phyloP scores from a whole-genome alignment of 2,888 invertebrate genomes.

The Anthophora plumipes region DNA sequence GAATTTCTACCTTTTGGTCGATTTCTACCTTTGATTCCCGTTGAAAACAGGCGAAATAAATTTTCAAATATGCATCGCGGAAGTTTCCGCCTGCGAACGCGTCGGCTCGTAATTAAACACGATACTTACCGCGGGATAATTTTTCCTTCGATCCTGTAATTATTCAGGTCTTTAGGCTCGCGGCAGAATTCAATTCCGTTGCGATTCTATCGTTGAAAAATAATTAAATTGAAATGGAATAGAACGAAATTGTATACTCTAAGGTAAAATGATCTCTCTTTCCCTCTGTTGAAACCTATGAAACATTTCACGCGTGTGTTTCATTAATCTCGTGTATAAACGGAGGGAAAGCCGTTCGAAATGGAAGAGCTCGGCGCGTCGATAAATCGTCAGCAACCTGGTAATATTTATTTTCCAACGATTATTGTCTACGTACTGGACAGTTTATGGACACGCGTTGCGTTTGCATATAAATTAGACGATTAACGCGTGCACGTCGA shows the following conservation, averaged over 20 bases:
- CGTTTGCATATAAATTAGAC: conserved; percentile 56
- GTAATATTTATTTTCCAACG: conserved; percentile 40
- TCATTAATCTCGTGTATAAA: neutral
- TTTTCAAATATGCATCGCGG: neutral
- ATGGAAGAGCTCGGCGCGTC: neutral
- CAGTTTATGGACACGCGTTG: conserved; percentile 21
- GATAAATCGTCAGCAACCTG: conserved; percentile 26
- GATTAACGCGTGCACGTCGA: conserved; percentile 43
- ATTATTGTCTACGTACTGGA: conserved; percentile 35
- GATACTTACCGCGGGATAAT: neutral
- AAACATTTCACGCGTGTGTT: neutral
- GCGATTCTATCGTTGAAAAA: too few species aligned
- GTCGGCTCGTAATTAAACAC: neutral
- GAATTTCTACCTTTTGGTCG: neutral
- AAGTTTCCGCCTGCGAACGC: neutral
- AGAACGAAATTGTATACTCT: too few species aligned
- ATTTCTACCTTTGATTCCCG: neutral
- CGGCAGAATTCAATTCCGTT: neutral
- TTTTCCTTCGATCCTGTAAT: neutral
- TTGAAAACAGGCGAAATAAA: neutral
- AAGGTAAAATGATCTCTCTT: too few species aligned
- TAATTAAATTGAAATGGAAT: too few species aligned
- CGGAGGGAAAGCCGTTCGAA: neutral
- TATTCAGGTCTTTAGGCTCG: neutral
- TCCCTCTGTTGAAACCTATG: too few species aligned